Evolutionary conservation across 2,888 invertebrate species (phyloP).

Genomic region (Drosophila conformis): DNA sequence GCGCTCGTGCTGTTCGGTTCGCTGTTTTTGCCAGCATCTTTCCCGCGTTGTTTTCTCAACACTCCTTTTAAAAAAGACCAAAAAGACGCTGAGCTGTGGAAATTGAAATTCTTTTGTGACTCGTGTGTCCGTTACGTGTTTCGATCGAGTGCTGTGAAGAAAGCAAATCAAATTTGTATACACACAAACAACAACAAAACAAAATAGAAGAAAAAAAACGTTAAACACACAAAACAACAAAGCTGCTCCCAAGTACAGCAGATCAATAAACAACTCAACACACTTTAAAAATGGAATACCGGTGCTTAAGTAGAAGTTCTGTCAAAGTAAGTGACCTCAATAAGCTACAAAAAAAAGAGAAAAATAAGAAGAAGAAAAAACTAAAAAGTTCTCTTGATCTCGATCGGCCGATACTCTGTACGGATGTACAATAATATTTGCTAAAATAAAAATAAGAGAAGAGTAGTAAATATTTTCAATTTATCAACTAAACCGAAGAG

Average conservation of each 20-base stretch:
- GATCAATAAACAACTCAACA: constrained; percentile 52
- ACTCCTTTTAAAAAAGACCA: constrained; percentile 26
- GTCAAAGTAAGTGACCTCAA: constrained; percentile 85
- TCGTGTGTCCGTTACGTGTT: constrained; percentile 45
- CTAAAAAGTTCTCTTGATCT: constrained; percentile 15
- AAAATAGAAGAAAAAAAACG: constrained; percentile 23
- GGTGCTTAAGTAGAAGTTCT: constrained; percentile 84
- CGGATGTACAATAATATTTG: neutral
- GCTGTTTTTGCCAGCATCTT: constrained; percentile 6
- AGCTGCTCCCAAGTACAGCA: constrained; percentile 56
- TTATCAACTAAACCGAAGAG: neutral
- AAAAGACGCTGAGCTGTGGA: constrained; percentile 35
- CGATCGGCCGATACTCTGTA: constrained; percentile 30
- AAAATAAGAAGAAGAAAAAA: constrained; percentile 20
- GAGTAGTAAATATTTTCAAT: neutral
- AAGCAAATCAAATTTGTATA: constrained; percentile 50
- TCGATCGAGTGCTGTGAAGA: constrained; percentile 46
- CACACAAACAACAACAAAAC: constrained; percentile 2
- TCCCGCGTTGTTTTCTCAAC: constrained; percentile 36
- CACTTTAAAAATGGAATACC: constrained; percentile 84
- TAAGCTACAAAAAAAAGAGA: constrained; percentile 77
- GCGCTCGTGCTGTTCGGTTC: constrained; percentile 83
- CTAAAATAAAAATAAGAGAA: neutral
- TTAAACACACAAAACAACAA: constrained; percentile 29
- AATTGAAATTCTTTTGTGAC: constrained; percentile 53